Conservation (phyloP, 2,888 invertebrate genomes). For the Therioaphis trifolii region DNA sequence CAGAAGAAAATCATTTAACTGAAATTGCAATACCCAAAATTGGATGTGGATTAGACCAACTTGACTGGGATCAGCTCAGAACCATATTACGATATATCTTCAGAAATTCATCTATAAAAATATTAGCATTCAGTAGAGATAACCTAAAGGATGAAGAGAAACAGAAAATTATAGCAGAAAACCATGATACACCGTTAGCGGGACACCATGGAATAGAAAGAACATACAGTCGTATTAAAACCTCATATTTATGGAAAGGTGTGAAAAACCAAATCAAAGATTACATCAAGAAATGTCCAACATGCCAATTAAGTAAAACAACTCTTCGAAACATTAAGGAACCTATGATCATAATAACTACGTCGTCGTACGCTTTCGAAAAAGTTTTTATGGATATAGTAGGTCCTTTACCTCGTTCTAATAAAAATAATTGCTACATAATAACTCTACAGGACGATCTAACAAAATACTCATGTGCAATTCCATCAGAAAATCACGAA, state of each 20-base stretch:
- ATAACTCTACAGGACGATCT: background rate
- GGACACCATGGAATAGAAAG: background rate
- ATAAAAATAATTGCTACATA: too few relatives aligned
- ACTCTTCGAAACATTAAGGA: background rate
- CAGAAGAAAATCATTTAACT: conserved; percentile 70
- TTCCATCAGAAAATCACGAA: conserved; percentile 12
- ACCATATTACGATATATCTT: conserved; percentile 6
- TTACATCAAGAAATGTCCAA: background rate
- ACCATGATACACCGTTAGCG: background rate
- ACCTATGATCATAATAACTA: background rate
- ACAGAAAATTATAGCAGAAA: background rate
- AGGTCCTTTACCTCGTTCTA: too few relatives aligned
- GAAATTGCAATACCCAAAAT: conserved; percentile 75
- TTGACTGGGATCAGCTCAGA: conserved; percentile 71
- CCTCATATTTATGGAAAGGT: background rate
- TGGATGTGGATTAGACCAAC: conserved; percentile 76
- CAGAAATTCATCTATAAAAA: background rate
- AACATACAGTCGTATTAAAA: background rate
- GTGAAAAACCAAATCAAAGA: background rate
- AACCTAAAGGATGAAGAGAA: background rate
- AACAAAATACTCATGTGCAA: conserved; percentile 12
- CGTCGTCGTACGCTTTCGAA: background rate
- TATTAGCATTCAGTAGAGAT: background rate
- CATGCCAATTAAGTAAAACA: conserved; percentile 1
- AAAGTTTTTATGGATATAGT: conserved; percentile 20